Base-by-base conservation (phyloP, 2,888 invertebrate genomes). In the Amiota communis region DNA sequence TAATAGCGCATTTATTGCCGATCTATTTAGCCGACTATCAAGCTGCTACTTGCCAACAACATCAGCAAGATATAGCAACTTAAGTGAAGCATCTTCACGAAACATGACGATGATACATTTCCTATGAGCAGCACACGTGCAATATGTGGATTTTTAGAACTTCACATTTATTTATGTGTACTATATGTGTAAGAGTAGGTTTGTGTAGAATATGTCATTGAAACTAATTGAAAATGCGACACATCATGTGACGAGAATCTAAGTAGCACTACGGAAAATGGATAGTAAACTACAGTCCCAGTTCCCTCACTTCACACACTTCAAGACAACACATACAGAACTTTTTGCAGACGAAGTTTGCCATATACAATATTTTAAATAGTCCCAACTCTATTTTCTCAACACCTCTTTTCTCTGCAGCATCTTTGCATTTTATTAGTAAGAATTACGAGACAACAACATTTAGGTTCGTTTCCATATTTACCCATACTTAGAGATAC, bases 161-260 rank as follows among this genome's bases (percentile, higher is more conserved):
- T 63, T 63, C 36, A 23, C 63, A 63, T 65, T 49, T 65, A 36
- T 36, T 36, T 36, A 36, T 36, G 36, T 36, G 36, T 36, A 36
- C 23, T 23, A 23, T 12, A 64, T 4, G 47, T 2, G 47, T 23
- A 36, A 36, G 10, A 17, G 20, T 48, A 47, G 13, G 47, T 15
- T 15, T 67, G 59, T 81, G 83, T 76, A 77, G 81, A 81, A 82
- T 23, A 68, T 83, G 80, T 78, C 78, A 80, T 79, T 78, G 83
- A 82, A 81, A 81, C 81, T 81, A 81, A 81, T 81, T 81, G 83
- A 83, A 81, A 81, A 83, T 81, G 82, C 80, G 81, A 74, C 78
- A 70, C 75, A 73, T 72, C 51, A 23, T 51, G 36, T 36, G 36
- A 36, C 36, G 36, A 36, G 36, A 36, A 36, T 36, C 36, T 6